phyloP scores from a whole-genome alignment of 1,140 invertebrate species.

The Nephila pilipes region DNA sequence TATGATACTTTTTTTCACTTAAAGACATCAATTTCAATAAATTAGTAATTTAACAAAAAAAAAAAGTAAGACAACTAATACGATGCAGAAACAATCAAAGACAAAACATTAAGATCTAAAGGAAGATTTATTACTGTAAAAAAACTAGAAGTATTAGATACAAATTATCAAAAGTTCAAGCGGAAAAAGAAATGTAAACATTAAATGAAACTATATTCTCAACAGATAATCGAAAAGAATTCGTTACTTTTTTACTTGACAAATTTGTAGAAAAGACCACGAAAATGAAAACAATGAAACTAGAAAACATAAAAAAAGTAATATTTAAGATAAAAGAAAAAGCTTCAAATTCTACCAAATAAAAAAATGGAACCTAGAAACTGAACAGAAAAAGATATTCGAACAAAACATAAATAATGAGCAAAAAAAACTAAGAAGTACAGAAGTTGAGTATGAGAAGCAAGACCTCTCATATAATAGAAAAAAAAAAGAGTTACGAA shows the following conservation, averaged over 20 bases:
- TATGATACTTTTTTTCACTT: too few relatives aligned
- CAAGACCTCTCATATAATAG: not conserved
- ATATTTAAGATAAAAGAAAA: not conserved
- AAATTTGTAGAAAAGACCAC: not conserved
- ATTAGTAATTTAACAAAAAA: too few relatives aligned
- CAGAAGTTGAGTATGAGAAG: not conserved
- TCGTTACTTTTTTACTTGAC: slow-evolving; percentile 3
- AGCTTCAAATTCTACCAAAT: not conserved
- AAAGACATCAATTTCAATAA: too few relatives aligned
- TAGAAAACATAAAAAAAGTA: not conserved
- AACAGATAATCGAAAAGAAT: not conserved
- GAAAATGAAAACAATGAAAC: slow-evolving; percentile 17
- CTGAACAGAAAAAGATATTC: slow-evolving; percentile 48
- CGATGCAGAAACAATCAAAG: too few relatives aligned
- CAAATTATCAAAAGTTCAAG: not conserved
- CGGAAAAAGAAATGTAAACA: not conserved
- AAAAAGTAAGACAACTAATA: too few relatives aligned
- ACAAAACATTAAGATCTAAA: too few relatives aligned
- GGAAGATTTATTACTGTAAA: not conserved
- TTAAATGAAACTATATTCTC: not conserved
- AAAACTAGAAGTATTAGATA: not conserved
- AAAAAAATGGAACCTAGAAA: not conserved
- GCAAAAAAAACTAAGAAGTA: slow-evolving; percentile 12
- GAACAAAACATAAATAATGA: slow-evolving; percentile 62
- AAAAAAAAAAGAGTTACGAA: slow-evolving; percentile 13